Percentiles rank a stretch among this genome's conserved stretches.
Evolutionary conservation across 2,797 vertebrate species (phyloP).

Genomic region (Girardinus metallicus): DNA sequence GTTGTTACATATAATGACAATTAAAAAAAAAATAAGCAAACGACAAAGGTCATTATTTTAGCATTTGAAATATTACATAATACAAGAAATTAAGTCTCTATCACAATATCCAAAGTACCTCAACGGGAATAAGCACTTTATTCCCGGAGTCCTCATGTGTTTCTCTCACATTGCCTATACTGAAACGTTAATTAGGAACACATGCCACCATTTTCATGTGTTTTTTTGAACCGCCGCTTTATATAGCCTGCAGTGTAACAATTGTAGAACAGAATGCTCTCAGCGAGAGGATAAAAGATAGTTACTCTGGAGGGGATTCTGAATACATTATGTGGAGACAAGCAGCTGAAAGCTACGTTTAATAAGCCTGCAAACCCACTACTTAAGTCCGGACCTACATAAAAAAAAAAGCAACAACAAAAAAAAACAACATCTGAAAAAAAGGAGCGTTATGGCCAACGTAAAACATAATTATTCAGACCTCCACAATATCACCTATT

Average conservation of each 20-base stretch:
- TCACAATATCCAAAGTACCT: conserved; percentile 36
- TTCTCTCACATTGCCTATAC: conserved; percentile 51
- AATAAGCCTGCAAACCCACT: conserved; percentile 71
- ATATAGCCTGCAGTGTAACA: conserved; percentile 75
- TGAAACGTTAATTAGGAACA: conserved; percentile 78
- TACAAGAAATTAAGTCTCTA: conserved; percentile 37
- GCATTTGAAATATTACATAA: conserved; percentile 53
- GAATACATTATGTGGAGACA: conserved; percentile 77
- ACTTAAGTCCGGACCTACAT: conserved; percentile 53
- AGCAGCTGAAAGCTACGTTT: conserved; percentile 73
- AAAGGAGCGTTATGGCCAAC: not conserved
- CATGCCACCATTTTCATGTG: conserved; percentile 69
- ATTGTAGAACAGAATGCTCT: conserved; percentile 74
- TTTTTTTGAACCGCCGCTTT: conserved; percentile 75
- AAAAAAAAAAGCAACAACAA: conserved; percentile 56
- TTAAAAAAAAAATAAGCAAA: not conserved
- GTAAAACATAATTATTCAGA: not conserved
- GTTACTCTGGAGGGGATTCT: conserved; percentile 72
- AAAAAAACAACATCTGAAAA: conserved; percentile 48
- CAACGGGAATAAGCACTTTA: conserved; percentile 48
- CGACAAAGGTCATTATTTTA: conserved; percentile 7
- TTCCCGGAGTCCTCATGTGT: conserved; percentile 48
- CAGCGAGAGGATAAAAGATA: conserved; percentile 74
- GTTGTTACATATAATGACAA: conserved; percentile 20
- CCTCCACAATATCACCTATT: not conserved